Evolutionary conservation across 92 coral and sea anemone genomes (phyloP), one percentile per base, ranked within the genome.

Genomic region (Hydrozoanthus gracilis): DNA sequence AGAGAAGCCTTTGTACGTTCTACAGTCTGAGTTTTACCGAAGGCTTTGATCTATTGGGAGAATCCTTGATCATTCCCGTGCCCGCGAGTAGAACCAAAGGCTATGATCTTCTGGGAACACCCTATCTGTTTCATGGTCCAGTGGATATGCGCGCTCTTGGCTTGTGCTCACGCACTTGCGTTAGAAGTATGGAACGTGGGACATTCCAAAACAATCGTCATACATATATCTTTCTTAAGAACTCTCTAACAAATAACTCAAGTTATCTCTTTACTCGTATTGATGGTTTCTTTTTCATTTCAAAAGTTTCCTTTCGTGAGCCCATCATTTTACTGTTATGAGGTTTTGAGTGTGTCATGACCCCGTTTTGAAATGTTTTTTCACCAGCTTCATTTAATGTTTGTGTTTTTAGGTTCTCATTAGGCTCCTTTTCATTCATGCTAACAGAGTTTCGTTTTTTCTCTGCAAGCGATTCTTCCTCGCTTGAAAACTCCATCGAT

Each of bases 401-500:
- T 11, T 66, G 44, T 8, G 71, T 46, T n/a, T 15, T 45, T 4
- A 47, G 7, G 4, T 47, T 14, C n/a, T 80, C 60, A 10, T 47
- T 18, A 7, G 60, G 49, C 4, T 48, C 55, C 56, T 80, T 66
- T 35, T 4, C 18, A 48, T 1, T 27, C 7, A 8, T 17, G 18
- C 69, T 16, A 14, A 9, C 73, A 17, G 45, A 47, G 49, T n/a
- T 18, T 6, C 66, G 60, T 20, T 14, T 60, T 15, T 80, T 79
- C 4, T 62, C 20, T 70, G 35, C 51, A 16, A 65, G 7, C 15
- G 69, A 65, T 4, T 67, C 85, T 64, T 79, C 84, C 16, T 80
- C 85, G 44, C 85, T 80, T 49, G 84, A 65, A 70, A 80, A 80
- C 17, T 80, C 74, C 46, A 48, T 48, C 49, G 85, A 65, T 48